phyloP scores from a whole-genome alignment of 2,797 vertebrate genomes.

The Pseudomugil tenellus region DNA sequence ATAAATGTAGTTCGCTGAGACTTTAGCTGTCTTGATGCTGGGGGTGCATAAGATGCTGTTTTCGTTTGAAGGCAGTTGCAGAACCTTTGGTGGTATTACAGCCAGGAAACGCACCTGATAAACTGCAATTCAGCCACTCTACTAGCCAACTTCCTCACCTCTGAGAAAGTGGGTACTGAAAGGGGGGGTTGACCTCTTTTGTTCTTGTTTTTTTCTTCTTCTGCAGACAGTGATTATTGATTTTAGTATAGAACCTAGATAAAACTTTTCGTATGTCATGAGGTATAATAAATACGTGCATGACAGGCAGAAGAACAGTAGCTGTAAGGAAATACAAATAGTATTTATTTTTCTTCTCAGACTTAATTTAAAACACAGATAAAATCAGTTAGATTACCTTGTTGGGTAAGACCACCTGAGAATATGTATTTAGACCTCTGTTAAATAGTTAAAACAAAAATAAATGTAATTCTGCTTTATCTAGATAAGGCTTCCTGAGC shows the following conservation, averaged over 20 bases:
- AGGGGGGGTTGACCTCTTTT: background rate
- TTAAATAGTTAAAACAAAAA: background rate
- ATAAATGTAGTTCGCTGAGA: background rate
- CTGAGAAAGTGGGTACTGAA: background rate
- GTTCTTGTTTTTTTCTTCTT: background rate
- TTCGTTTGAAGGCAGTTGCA: background rate
- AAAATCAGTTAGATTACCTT: no score
- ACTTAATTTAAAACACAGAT: background rate
- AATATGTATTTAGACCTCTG: background rate
- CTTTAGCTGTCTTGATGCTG: background rate
- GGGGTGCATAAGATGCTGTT: background rate
- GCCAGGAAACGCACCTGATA: constrained; percentile 2
- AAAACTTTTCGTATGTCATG: background rate
- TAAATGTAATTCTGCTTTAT: background rate
- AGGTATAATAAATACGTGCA: background rate
- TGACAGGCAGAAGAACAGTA: background rate
- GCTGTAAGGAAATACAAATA: background rate
- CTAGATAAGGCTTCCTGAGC: no score
- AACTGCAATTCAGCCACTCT: background rate
- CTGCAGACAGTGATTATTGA: background rate
- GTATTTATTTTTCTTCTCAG: background rate
- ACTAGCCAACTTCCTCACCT: background rate
- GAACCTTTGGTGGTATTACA: background rate
- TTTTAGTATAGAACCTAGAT: constrained; percentile 3
- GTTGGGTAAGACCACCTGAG: background rate